A percentile compares a stretch with the other conserved stretches of the same genome.
phyloP scores from a whole-genome alignment of 1,140 invertebrate genomes.

The Pseudomyrmex flavicornis region DNA sequence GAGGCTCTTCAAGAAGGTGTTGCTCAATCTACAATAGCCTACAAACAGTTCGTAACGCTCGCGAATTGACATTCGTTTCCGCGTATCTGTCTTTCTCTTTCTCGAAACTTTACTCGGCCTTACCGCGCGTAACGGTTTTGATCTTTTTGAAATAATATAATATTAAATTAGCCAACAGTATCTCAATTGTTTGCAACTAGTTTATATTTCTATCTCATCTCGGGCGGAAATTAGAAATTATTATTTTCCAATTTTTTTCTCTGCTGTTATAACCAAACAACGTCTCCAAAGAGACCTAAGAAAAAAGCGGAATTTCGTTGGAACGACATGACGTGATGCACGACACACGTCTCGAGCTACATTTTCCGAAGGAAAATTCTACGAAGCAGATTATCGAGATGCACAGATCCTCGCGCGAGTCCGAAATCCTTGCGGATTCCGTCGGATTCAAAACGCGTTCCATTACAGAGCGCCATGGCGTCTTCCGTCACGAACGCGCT shows the following conservation, averaged over 20 bases:
- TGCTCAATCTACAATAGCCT: constrained; percentile 25
- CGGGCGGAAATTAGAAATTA: too few relatives aligned
- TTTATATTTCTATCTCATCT: too few relatives aligned
- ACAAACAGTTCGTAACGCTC: not conserved
- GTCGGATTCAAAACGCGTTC: not conserved
- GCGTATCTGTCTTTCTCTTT: not conserved
- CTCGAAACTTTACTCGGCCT: too few relatives aligned
- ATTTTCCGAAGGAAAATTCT: constrained; percentile 20
- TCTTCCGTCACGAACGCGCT: constrained; percentile 51
- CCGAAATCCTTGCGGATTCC: not conserved
- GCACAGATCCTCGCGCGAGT: not conserved
- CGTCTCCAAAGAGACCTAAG: too few relatives aligned
- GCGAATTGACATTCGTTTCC: not conserved
- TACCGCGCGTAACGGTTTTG: too few relatives aligned
- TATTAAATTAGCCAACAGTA: too few relatives aligned
- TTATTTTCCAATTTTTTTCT: too few relatives aligned
- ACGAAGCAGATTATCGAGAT: constrained; percentile 6
- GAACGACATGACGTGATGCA: too few relatives aligned
- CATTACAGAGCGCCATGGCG: constrained; percentile 14
- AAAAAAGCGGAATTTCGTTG: too few relatives aligned
- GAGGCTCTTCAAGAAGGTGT: constrained; percentile 30
- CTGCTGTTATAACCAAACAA: too few relatives aligned
- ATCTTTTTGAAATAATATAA: too few relatives aligned
- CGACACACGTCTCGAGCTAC: not conserved
- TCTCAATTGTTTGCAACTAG: too few relatives aligned